These are phyloP conservation scores for Hydrozoanthus gracilis DNA, from an alignment of 92 coral and sea anemone species.

Conservation along the genomic window DNA sequence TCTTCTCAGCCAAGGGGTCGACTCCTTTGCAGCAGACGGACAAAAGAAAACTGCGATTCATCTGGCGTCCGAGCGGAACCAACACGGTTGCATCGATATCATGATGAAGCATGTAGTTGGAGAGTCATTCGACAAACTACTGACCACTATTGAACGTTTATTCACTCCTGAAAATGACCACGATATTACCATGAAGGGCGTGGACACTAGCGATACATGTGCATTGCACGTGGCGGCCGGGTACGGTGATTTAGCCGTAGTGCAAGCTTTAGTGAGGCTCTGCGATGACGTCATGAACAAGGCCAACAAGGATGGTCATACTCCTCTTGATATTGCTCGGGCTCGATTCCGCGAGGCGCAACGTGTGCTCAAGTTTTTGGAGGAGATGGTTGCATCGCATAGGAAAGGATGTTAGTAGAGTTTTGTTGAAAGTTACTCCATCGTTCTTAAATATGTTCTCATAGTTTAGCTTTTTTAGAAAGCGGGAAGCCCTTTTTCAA, in stretches of 20 bases:
- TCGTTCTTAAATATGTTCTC: not conserved
- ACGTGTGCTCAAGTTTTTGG: slow-evolving; percentile 35
- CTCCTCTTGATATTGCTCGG: slow-evolving; percentile 41
- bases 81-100: slow-evolving; percentile 33
- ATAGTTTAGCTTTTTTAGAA: not conserved
- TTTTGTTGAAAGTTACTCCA: no score
- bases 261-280: slow-evolving; percentile 35
- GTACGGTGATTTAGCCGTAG: slow-evolving; percentile 29
- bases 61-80: slow-evolving; percentile 20
- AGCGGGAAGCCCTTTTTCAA: no score
- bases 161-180: slow-evolving; percentile 43
- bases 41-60: slow-evolving; percentile 37
- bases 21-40: not conserved
- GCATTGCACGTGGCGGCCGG: slow-evolving; percentile 41
- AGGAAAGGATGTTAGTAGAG: slow-evolving; percentile 34
- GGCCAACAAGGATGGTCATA: slow-evolving; percentile 36
- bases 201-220: slow-evolving; percentile 16
- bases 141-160: slow-evolving; percentile 37
- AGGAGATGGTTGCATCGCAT: slow-evolving; percentile 33
- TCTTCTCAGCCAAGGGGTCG: slow-evolving; percentile 33
- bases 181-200: slow-evolving; percentile 27
- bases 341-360: slow-evolving; percentile 35
- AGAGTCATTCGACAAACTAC: slow-evolving; percentile 44
- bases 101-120: slow-evolving; percentile 48
- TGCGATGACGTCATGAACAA: slow-evolving; percentile 44